These are phyloP conservation scores for Eurystomus gularis DNA, from an alignment of 2,113 vertebrate species.

Conservation along the genomic window DNA sequence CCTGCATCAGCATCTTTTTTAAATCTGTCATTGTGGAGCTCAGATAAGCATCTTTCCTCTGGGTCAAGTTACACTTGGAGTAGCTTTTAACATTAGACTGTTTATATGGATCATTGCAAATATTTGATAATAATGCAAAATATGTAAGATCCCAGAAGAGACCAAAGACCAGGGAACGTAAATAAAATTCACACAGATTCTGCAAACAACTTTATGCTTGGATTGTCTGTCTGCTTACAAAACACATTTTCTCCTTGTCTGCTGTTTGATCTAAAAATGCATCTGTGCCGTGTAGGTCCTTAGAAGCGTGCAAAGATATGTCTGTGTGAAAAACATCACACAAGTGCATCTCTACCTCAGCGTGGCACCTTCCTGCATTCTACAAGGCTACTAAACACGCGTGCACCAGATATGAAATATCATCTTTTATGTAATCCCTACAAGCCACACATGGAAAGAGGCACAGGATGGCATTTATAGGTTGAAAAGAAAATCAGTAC, in stretches of 20 bases:
- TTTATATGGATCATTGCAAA: slow-evolving; percentile 69
- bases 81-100: slow-evolving; percentile 64
- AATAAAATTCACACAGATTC: background rate
- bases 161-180: background rate
- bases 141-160: slow-evolving; percentile 53
- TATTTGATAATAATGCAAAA: slow-evolving; percentile 74
- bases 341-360: background rate
- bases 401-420: background rate
- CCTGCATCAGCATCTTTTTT: slow-evolving; percentile 23
- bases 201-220: background rate
- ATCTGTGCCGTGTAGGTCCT: background rate
- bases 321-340: background rate
- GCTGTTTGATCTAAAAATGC: background rate
- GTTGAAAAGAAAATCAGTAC: background rate
- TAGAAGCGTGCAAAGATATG: background rate
- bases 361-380: background rate
- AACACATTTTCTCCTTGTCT: background rate
- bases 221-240: background rate
- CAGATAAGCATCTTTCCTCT: slow-evolving; percentile 64
- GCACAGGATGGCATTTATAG: background rate
- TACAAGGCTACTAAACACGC: background rate
- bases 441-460: background rate
- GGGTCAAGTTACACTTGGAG: slow-evolving; percentile 70
- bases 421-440: background rate
- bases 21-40: slow-evolving; percentile 48